Evolutionary conservation across 2,888 invertebrate genomes (phyloP).

Genomic region (Mimumesa dahlbomi): DNA sequence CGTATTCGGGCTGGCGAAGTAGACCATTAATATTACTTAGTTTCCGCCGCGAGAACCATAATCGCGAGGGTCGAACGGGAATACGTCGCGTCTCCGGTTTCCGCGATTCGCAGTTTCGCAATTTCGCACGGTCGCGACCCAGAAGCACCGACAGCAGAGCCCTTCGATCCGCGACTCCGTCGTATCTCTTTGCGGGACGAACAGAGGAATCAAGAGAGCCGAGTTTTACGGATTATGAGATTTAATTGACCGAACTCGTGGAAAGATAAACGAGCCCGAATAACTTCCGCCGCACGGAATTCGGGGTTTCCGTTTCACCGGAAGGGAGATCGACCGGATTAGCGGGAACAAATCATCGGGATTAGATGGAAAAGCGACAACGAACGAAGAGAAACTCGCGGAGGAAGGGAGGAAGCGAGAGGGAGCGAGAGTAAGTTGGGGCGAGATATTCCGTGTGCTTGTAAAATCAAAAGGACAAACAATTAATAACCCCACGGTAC

Average conservation of each 20-base stretch:
- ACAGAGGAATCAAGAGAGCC: too few relatives aligned
- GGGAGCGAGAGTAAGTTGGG: slow-evolving; percentile 36
- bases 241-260: slow-evolving; percentile 54
- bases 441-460: slow-evolving; percentile 61
- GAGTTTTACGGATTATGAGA: slow-evolving; percentile 43
- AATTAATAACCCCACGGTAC: slow-evolving; percentile 75
- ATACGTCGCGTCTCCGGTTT: slow-evolving; percentile 48
- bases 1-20: slow-evolving; percentile 64
- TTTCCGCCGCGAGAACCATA: slow-evolving; percentile 50
- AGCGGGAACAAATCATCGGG: slow-evolving; percentile 79
- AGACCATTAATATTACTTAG: slow-evolving; percentile 80
- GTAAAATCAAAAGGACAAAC: slow-evolving; percentile 79
- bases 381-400: slow-evolving; percentile 14
- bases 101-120: slow-evolving; percentile 36
- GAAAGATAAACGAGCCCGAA: slow-evolving; percentile 53
- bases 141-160: too few relatives aligned
- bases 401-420: slow-evolving; percentile 4
- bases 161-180: too few relatives aligned
- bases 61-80: slow-evolving; percentile 40
- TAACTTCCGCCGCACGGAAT: slow-evolving; percentile 36
- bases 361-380: slow-evolving; percentile 68
- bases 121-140: not conserved
- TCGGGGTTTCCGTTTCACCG: slow-evolving; percentile 31
- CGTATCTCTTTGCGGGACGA: not conserved
- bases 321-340: slow-evolving; percentile 67